Base-by-base conservation (phyloP, 2,888 invertebrate genomes). In the Ochropleura leucogaster region DNA sequence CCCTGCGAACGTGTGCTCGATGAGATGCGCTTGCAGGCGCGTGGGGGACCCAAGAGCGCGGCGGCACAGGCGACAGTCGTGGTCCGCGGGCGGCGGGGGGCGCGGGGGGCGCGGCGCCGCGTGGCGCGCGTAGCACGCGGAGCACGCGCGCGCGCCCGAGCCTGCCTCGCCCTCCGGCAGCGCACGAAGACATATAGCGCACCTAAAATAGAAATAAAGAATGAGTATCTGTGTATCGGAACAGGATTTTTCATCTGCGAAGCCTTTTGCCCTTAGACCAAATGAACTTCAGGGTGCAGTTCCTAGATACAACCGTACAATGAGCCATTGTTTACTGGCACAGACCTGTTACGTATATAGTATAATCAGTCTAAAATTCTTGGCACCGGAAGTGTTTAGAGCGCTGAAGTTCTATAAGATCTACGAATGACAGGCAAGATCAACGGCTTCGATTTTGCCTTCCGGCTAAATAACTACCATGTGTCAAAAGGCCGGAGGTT, bases 1-100 rank as follows among this genome's bases (percentile, higher is more conserved):
- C 6, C 98, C 98, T 46, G 98, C 98, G 90, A 99, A 99, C 0
- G 98, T 99, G 93, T 99, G 99, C 89, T 99, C 99, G 78, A 99
- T 99, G 75, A 99, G 96, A 91, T 99, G 99, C 0, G 94, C 93
- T 78, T 93, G 99, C 3, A 99, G 97, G 79, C 98, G 98, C 55
- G 98, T 97, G 0, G 98, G 98, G 2, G 98, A 98, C 63, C 98
- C 97, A 63, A 98, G 97, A 12, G 98, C 97, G 85, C 98, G 97
- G 72, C 98, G 97, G 90, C 99, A 99, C 4, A 99, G 97, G 80
- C 98, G 97, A 89, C 99, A 99, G 88, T 98, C 97, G 88, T 97
- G 97, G 76, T 97, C 96, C 42, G 96, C 89, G 10, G 93, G 89
- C 0, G 93, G 91, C 0, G 93, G 93, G 90, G 0, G 93, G 90